Percentiles rank a stretch among this genome's conserved stretches.
Evolutionary conservation across 2,113 vertebrate species (phyloP).

Genomic region (Sylvietta virens): DNA sequence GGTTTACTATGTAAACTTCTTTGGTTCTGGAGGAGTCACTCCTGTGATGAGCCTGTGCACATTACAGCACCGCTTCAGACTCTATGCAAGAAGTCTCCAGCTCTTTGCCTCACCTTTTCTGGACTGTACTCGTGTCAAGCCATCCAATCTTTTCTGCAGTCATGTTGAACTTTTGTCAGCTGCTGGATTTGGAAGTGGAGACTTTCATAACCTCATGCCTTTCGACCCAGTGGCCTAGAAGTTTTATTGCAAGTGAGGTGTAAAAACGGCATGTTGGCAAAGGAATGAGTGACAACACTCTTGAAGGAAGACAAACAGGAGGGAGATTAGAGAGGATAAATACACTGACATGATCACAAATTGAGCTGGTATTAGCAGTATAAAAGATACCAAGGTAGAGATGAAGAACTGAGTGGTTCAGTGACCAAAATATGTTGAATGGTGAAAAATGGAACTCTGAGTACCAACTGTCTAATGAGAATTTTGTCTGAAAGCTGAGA

Average conservation of each 20-base stretch:
- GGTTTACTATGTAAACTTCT: neutral
- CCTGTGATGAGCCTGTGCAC: accelerated
- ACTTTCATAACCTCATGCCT: neutral
- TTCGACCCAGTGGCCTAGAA: neutral
- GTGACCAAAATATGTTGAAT: neutral
- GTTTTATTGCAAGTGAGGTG: neutral
- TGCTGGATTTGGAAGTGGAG: neutral
- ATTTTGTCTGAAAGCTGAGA: neutral
- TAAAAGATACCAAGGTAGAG: neutral
- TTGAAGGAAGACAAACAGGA: neutral
- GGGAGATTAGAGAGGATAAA: neutral
- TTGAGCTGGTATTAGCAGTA: neutral
- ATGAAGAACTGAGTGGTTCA: neutral
- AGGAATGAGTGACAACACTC: neutral
- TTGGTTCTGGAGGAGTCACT: neutral
- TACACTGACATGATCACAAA: neutral
- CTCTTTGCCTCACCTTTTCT: neutral
- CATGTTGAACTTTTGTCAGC: neutral
- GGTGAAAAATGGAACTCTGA: neutral
- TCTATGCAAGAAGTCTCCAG: neutral
- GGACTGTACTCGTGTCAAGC: neutral
- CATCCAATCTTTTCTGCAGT: neutral
- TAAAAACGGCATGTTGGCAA: neutral
- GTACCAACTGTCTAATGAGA: neutral
- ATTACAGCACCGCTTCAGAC: neutral